Percentiles rank a stretch among this genome's conserved stretches.
phyloP scores from a whole-genome alignment of 2,888 invertebrate genomes.

The Teleogryllus oceanicus region DNA sequence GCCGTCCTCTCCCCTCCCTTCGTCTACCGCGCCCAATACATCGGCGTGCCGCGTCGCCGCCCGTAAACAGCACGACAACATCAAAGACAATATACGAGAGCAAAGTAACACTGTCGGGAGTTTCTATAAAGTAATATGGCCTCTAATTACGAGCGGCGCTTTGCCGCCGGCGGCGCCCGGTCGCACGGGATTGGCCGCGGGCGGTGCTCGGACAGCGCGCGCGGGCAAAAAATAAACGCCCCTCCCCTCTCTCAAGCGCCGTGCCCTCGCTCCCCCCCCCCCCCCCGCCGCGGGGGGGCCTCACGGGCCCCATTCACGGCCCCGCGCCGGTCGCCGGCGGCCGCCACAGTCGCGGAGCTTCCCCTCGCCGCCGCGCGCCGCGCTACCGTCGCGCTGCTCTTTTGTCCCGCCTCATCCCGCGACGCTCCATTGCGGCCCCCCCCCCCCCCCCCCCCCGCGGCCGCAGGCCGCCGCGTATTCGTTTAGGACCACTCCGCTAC shows the following conservation, averaged over 20 bases:
- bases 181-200: not conserved
- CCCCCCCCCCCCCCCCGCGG: not conserved
- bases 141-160: not conserved
- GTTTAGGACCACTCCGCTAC: constrained; percentile 6
- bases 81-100: constrained; percentile 18
- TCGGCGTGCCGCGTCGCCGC: not conserved
- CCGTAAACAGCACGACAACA: constrained; percentile 2
- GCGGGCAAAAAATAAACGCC: not conserved
- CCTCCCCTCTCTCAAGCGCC: not conserved
- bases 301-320: not conserved
- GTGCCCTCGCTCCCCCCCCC: not conserved
- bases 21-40: not conserved
- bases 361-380: not conserved
- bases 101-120: not conserved
- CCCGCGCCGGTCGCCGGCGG: not conserved
- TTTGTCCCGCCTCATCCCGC: not conserved
- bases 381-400: not conserved
- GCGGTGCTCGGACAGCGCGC: not conserved
- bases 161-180: not conserved
- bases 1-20: not conserved
- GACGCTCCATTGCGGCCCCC: not conserved
- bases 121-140: constrained; percentile 4
- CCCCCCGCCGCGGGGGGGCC: not conserved
- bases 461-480: not conserved
- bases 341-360: not conserved